Conservation (phyloP, 2,113 vertebrate genomes). For the Poeciliopsis turrubarensis region DNA sequence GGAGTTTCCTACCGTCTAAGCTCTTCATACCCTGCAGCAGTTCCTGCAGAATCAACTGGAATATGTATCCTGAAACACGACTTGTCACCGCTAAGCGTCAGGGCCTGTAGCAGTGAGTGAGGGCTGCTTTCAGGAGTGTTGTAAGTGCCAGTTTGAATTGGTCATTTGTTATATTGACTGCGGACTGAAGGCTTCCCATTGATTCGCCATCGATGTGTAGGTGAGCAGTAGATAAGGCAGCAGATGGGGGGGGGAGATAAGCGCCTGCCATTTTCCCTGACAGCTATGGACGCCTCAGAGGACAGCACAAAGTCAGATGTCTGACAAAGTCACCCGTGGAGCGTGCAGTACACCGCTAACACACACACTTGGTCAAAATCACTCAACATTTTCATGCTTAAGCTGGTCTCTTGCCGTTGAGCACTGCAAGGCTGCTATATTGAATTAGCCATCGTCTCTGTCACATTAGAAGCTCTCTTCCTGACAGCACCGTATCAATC, state of each 20-base stretch:
- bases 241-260: slow-evolving; percentile 68
- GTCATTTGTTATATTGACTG: slow-evolving; percentile 74
- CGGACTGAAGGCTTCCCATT: slow-evolving; percentile 69
- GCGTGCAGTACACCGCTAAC: neutral
- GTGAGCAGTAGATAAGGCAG: slow-evolving; percentile 76
- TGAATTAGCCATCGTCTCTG: slow-evolving; percentile 62
- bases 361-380: slow-evolving; percentile 25
- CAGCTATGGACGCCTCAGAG: slow-evolving; percentile 52
- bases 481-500: slow-evolving; percentile 71
- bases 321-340: slow-evolving; percentile 59
- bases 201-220: slow-evolving; percentile 74
- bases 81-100: neutral
- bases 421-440: slow-evolving; percentile 46
- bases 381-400: neutral
- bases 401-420: slow-evolving; percentile 31
- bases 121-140: slow-evolving; percentile 42
- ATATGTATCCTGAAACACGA: slow-evolving; percentile 1
- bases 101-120: slow-evolving; percentile 1
- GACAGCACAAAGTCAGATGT: slow-evolving; percentile 71
- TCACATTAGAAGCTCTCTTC: slow-evolving; percentile 54
- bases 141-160: slow-evolving; percentile 60
- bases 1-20: slow-evolving; percentile 5
- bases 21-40: slow-evolving; percentile 11
- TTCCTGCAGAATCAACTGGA: slow-evolving; percentile 4
- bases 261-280: slow-evolving; percentile 63